Base-by-base conservation (phyloP, 2,888 invertebrate genomes). In the Hydriomena furcata region DNA sequence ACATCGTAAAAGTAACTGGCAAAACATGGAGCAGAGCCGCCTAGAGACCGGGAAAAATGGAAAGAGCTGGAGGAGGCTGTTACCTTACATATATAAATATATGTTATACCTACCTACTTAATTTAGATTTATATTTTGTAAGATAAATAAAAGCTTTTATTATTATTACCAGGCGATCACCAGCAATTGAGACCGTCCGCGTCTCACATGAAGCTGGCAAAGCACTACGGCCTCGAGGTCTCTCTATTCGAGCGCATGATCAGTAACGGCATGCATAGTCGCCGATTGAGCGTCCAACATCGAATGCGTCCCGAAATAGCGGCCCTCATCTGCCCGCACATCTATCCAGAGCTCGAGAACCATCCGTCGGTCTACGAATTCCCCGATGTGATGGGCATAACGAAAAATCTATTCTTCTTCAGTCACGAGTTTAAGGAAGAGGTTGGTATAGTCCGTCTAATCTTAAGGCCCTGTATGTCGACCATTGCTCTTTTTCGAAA, bases 171-270 rank as follows among this genome's bases (percentile, higher is more conserved):
- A 92, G 93, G 94, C 13, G 96, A 97, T 73, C 97, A 97, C 75
- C 92, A 95, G 69, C 97, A 97, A 73, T 83, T 97, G 45, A 91
- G 93, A 38, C 97, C 97, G 0, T 93, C 92, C 32, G 93, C 94
- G 2, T 92, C 94, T 1, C 93, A 93, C 45, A 93, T 93, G 74
- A 85, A 91, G 35, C 82, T 96, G 50, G 94, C 93, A 5, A 91
- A 83, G 55, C 76, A 92, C 38, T 95, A 90, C 74, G 90, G 94
- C 43, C 84, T 96, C 45, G 94, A 96, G 55, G 89, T 96, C 21
- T 96, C 96, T 0, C 83, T 97, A 40, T 97, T 97, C 79, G 97
- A 97, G 77, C 91, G 96, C 27, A 93, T 97, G 92, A 91, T 97
- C 11, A 90, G 84, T 17, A 94, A 95, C 70, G 91, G 92, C 0